Percentiles rank a stretch among this genome's conserved stretches.
Evolutionary conservation across 2,888 invertebrate species (phyloP).

Genomic region (Plutella xylostella): DNA sequence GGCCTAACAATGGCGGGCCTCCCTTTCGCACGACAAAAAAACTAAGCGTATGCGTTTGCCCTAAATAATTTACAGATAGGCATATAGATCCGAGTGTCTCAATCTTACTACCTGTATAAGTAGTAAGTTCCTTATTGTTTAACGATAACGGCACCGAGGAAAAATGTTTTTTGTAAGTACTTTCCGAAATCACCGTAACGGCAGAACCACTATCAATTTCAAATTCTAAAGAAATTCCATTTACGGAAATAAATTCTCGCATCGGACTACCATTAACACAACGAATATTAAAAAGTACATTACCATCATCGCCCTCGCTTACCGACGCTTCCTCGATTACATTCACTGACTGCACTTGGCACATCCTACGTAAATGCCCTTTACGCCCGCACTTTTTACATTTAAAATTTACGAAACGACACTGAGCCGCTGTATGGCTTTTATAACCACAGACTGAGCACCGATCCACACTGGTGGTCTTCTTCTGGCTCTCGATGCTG

Average conservation of each 20-base stretch:
- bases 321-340: constrained; percentile 5
- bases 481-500: too few relatives aligned
- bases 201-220: constrained; percentile 9
- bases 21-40: constrained; percentile 1
- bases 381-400: constrained; percentile 20
- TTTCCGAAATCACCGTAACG: background rate
- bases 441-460: constrained; percentile 20
- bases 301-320: constrained; percentile 18
- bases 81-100: background rate
- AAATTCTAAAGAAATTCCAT: constrained; percentile 6
- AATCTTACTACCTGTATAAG: background rate
- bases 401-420: constrained; percentile 18
- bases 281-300: constrained; percentile 15
- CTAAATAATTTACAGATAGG: background rate
- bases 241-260: constrained; percentile 11
- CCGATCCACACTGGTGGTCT: constrained; percentile 1
- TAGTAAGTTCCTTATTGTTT: background rate
- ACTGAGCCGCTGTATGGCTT: too few relatives aligned
- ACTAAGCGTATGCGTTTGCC: background rate
- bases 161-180: background rate
- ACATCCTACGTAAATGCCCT: constrained; percentile 19
- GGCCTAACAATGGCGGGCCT: constrained; percentile 6
- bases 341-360: constrained; percentile 11
- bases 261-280: constrained; percentile 12
- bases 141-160: background rate